Evolutionary conservation across 2,113 vertebrate genomes (phyloP).

Genomic region (Zapus hudsonius): DNA sequence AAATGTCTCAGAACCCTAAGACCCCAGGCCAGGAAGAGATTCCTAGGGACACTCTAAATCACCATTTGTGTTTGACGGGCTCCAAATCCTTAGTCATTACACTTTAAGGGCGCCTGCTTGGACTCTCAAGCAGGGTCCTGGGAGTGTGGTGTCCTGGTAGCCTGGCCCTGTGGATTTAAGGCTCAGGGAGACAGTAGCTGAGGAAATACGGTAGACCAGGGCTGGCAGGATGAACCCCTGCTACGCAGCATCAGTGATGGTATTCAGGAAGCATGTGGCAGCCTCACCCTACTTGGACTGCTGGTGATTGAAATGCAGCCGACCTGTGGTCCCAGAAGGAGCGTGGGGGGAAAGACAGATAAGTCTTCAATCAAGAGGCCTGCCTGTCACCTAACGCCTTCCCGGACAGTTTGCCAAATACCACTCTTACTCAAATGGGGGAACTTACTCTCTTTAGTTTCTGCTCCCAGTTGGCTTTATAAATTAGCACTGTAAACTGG

Average conservation of each 20-base stretch:
- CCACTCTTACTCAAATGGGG: neutral
- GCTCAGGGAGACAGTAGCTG: conserved; percentile 59
- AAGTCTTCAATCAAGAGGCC: neutral
- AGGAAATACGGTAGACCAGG: conserved; percentile 50
- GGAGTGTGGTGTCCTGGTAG: neutral
- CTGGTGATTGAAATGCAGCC: conserved; percentile 45
- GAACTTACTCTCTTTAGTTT: neutral
- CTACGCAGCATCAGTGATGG: neutral
- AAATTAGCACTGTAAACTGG: neutral
- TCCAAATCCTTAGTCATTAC: neutral
- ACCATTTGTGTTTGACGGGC: neutral
- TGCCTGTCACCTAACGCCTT: neutral
- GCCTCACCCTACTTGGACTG: neutral
- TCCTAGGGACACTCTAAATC: conserved; percentile 38
- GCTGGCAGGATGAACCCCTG: conserved; percentile 39
- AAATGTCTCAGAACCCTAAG: neutral
- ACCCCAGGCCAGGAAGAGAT: neutral
- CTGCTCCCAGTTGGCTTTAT: conserved; percentile 43
- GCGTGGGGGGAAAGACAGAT: neutral
- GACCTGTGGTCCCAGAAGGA: neutral
- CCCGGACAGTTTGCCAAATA: neutral
- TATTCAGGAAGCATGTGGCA: conserved; percentile 27
- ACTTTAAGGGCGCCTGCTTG: neutral
- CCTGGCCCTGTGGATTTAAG: neutral
- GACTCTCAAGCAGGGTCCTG: neutral